Base-by-base conservation (phyloP, 2,888 invertebrate species). In the Thera britannica region DNA sequence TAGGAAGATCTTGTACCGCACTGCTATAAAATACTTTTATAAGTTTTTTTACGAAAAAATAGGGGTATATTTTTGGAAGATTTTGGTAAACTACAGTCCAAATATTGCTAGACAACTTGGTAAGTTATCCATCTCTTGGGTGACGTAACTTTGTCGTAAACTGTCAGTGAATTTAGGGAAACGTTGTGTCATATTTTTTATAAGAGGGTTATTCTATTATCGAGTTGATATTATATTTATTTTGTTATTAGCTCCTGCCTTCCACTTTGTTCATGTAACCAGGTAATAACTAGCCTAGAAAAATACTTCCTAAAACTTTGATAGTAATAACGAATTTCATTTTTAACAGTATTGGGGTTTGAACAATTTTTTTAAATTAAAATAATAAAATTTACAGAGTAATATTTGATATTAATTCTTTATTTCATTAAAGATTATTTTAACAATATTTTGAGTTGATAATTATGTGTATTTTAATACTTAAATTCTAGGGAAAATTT, bases 371-470 rank as follows among this genome's bases (percentile, higher is more conserved):
- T 9, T 7, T 46, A 9, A 23, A 2, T 23, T 48, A 46, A 23
- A 46, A 11, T 54, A 65, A 65, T 54, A 59, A 65, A 65, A 56
- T 54, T 64, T n/a, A 7, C 51, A 54, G n/a, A 55, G 34, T 57
- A 44, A 58, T 61, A 35, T 41, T 58, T 64, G 60, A 52, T 60
- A 64, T 52, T 57, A 54, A 7, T 49, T 59, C 55, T 35, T 56
- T 65, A 54, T 61, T 62, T 52, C 9, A 54, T 41, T 52, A 62
- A 62, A 55, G 36, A 11, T 48, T 55, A 55, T 35, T 60, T 23
- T 41, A 38, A 60, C 51, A 60, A 60, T 9, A 23, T 60, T 38
- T 60, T 36, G 12, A 49, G n/a, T 34, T 61, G 34, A 41, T 7
- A 9, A 41, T n/a, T 36, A 48, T 55, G 9, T 57, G 41, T 35